A percentile compares a stretch with the other conserved stretches of the same genome.
These are phyloP conservation scores for Enteromius unitaeniatus DNA, from an alignment of 2,797 vertebrate genomes.

Conservation along the genomic window DNA sequence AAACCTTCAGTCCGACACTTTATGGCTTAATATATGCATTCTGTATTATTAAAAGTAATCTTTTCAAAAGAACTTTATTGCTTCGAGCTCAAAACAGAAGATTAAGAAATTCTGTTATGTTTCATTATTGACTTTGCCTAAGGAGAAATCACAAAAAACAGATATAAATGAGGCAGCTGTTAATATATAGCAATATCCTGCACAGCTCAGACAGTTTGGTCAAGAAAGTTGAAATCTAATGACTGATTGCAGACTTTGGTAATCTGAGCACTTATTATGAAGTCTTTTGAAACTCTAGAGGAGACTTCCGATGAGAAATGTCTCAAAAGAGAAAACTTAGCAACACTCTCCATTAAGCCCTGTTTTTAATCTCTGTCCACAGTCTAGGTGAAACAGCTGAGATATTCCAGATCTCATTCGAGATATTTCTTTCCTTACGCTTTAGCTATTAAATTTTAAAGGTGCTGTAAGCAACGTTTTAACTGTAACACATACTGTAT, in stretches of 20 bases:
- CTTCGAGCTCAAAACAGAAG: background rate
- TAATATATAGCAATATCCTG: background rate
- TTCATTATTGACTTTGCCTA: background rate
- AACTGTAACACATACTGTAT: slow-evolving; percentile 3
- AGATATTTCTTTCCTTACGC: slow-evolving; percentile 11
- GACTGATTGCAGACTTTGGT: background rate
- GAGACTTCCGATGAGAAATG: background rate
- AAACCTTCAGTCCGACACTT: background rate
- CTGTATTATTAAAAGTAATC: background rate
- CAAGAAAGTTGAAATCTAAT: background rate
- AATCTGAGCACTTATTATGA: background rate
- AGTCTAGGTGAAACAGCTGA: slow-evolving; percentile 4
- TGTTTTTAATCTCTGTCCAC: background rate
- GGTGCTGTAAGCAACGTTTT: slow-evolving; percentile 4
- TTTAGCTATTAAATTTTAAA: background rate
- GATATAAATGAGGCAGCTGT: background rate
- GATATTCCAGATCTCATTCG: background rate
- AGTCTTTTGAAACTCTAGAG: background rate
- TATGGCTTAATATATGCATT: background rate
- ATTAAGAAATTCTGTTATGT: background rate
- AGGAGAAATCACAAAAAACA: background rate
- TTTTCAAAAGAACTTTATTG: background rate
- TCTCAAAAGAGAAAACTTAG: slow-evolving; percentile 2
- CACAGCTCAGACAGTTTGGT: too few species aligned
- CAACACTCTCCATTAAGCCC: background rate